phyloP scores from a whole-genome alignment of 2,797 vertebrate species.

The Austrolebias charrua region DNA sequence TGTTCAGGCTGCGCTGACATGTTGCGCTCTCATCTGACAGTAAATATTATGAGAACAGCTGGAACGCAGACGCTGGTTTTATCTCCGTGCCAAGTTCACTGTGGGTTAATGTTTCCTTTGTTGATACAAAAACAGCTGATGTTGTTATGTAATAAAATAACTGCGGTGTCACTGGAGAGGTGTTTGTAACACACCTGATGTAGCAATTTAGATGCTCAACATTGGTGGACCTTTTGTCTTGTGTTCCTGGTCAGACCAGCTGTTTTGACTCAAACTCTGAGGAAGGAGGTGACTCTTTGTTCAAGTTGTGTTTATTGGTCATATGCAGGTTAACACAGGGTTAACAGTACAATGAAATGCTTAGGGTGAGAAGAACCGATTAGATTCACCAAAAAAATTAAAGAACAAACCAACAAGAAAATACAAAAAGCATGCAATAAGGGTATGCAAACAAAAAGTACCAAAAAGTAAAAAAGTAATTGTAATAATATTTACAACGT shows the following conservation, averaged over 20 bases:
- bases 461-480: no score
- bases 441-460: no score
- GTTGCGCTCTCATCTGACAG: constrained; percentile 8
- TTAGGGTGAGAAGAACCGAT: no score
- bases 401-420: no score
- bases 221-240: not conserved
- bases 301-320: no score
- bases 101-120: not conserved
- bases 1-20: not conserved
- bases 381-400: no score
- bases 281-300: not conserved
- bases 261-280: not conserved
- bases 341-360: no score
- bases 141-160: not conserved
- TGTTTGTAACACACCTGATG: not conserved
- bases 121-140: constrained; percentile 8
- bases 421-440: no score
- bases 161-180: no score
- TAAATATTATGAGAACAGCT: constrained; percentile 23
- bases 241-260: not conserved
- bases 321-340: no score
- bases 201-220: no score
- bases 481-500: no score
- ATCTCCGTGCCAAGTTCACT: constrained; percentile 24
- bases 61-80: constrained; percentile 11